phyloP scores from a whole-genome alignment of 2,888 invertebrate species.

The Elysia crispata region DNA sequence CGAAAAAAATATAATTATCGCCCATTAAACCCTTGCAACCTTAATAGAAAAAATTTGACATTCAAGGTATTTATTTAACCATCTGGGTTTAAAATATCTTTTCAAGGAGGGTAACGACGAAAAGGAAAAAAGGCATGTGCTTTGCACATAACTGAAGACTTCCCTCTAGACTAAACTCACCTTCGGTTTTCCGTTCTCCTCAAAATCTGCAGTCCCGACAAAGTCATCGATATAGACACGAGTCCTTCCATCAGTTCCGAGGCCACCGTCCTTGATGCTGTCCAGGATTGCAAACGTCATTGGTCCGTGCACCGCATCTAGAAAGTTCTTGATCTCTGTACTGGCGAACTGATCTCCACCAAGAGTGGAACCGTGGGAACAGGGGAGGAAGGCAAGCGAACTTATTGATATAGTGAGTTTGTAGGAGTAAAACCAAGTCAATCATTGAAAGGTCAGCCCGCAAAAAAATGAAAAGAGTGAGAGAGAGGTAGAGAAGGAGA shows the following conservation, averaged over 20 bases:
- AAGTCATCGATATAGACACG: slow-evolving; percentile 43
- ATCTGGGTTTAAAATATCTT: too few species aligned
- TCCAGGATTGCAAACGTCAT: slow-evolving; percentile 45
- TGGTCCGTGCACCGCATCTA: not conserved
- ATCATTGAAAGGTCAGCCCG: not conserved
- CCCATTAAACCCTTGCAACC: not conserved
- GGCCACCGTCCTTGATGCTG: slow-evolving; percentile 41
- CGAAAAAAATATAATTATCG: too few species aligned
- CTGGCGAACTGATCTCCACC: slow-evolving; percentile 29
- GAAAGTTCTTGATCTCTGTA: not conserved
- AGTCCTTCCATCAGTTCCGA: slow-evolving; percentile 43
- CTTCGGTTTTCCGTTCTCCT: slow-evolving; percentile 35
- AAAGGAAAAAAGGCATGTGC: too few species aligned
- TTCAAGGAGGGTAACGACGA: too few species aligned
- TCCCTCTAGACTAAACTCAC: not conserved
- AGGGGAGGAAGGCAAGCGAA: not conserved
- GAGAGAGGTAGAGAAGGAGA: not conserved
- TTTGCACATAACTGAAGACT: too few species aligned
- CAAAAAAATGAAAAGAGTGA: not conserved
- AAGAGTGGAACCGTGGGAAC: not conserved
- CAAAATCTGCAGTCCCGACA: slow-evolving; percentile 35
- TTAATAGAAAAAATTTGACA: not conserved
- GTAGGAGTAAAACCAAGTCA: not conserved
- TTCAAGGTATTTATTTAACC: too few species aligned
- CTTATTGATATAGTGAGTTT: not conserved